A percentile compares a stretch with the other conserved stretches of the same genome.
phyloP scores from a whole-genome alignment of 2,113 vertebrate genomes.

The Leptosomus discolor region DNA sequence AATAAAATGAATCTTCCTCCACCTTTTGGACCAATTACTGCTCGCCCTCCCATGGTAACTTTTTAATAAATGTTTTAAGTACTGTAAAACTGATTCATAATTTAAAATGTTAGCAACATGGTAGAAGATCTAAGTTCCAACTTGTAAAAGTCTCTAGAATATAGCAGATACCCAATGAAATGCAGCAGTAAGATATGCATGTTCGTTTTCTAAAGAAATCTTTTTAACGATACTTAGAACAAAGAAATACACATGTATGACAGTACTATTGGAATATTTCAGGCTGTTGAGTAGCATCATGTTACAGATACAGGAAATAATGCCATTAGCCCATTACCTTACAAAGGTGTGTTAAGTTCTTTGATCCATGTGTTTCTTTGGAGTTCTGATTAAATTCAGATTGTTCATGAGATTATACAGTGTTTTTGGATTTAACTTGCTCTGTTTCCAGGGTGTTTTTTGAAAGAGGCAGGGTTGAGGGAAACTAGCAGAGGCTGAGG shows the following conservation, averaged over 20 bases:
- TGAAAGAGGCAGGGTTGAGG: background rate
- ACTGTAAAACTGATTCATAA: background rate
- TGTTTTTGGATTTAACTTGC: background rate
- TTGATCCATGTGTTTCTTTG: background rate
- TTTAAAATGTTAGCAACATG: background rate
- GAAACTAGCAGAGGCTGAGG: background rate
- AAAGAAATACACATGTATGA: background rate
- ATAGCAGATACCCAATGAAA: background rate
- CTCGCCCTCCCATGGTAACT: constrained; percentile 88
- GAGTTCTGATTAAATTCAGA: background rate
- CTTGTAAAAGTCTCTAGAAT: background rate
- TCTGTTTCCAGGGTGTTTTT: background rate
- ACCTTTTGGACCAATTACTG: constrained; percentile 90
- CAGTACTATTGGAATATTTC: background rate
- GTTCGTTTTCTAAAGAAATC: background rate
- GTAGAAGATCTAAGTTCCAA: background rate
- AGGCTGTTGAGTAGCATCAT: background rate
- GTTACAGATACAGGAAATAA: background rate
- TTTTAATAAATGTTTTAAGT: background rate
- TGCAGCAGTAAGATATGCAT: background rate
- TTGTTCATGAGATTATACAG: background rate
- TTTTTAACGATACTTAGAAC: background rate
- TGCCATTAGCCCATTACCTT: background rate
- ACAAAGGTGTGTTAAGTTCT: background rate
- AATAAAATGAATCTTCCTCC: constrained; percentile 98